Evolutionary conservation across 2,888 invertebrate species (phyloP).

Genomic region (Leptopilina syphax): DNA sequence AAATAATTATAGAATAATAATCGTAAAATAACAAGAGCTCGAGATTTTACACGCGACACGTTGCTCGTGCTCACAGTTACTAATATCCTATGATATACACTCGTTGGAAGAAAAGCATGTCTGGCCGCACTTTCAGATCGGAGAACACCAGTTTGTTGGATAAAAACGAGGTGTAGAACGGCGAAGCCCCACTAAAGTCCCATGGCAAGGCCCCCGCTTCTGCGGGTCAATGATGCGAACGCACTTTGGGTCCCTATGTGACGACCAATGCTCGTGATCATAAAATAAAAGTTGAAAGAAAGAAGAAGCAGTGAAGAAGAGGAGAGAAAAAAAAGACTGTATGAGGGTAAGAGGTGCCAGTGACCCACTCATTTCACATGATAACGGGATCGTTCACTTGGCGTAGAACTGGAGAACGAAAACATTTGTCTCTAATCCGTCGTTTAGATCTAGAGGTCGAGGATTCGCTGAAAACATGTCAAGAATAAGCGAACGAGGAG

Average conservation of each 20-base stretch:
- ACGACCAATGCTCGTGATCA: slow-evolving; percentile 42
- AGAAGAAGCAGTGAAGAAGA: too few relatives aligned
- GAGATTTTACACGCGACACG: slow-evolving; percentile 60
- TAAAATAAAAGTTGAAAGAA: slow-evolving; percentile 47
- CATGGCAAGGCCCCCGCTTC: slow-evolving; percentile 58
- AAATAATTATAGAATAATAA: neutral
- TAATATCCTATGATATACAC: slow-evolving; percentile 67
- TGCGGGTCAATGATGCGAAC: slow-evolving; percentile 57
- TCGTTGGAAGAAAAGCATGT: slow-evolving; percentile 64
- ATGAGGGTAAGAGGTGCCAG: slow-evolving; percentile 62
- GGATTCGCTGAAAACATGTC: neutral
- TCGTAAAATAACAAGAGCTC: neutral
- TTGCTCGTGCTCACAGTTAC: slow-evolving; percentile 68
- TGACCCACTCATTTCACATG: slow-evolving; percentile 74
- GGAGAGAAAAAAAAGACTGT: too few relatives aligned
- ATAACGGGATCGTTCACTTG: slow-evolving; percentile 71
- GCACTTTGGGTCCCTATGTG: slow-evolving; percentile 50
- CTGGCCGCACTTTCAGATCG: slow-evolving; percentile 67
- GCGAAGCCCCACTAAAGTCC: slow-evolving; percentile 48
- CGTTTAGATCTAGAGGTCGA: neutral
- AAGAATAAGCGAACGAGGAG: too few relatives aligned
- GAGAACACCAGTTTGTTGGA: slow-evolving; percentile 8
- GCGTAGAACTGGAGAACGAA: slow-evolving; percentile 52
- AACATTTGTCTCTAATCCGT: slow-evolving; percentile 1
- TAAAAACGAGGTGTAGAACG: slow-evolving; percentile 27